Conservation (phyloP, 2,113 vertebrate genomes). For the Caranx ignobilis region DNA sequence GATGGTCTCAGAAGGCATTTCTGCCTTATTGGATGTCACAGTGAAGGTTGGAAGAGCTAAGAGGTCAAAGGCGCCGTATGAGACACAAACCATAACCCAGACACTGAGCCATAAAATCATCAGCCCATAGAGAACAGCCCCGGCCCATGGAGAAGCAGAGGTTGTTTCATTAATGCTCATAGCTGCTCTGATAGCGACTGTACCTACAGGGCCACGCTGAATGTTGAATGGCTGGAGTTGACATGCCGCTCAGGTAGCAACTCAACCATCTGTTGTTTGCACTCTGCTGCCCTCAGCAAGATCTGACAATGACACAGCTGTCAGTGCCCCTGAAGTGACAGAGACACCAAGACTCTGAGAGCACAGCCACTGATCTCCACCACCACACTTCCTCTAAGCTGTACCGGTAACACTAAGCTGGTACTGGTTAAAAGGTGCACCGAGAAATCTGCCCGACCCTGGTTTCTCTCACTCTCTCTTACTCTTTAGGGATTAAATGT, state of each 20-base stretch:
- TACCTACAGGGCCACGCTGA: slow-evolving; percentile 14
- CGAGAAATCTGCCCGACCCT: not conserved
- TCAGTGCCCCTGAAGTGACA: slow-evolving; percentile 28
- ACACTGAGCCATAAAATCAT: not conserved
- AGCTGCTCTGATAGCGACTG: slow-evolving; percentile 8
- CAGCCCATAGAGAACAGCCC: not conserved
- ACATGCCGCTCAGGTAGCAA: slow-evolving; percentile 56
- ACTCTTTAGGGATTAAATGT: not conserved
- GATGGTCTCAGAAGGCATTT: not conserved
- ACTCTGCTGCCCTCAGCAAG: slow-evolving; percentile 57
- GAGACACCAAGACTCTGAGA: slow-evolving; percentile 7
- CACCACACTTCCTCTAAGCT: slow-evolving; percentile 20
- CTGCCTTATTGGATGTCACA: slow-evolving; percentile 21
- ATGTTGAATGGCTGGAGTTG: slow-evolving; percentile 18
- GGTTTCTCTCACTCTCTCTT: too few species aligned
- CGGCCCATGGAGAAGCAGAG: slow-evolving; percentile 8
- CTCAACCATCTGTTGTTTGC: slow-evolving; percentile 75
- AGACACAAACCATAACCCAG: slow-evolving; percentile 8
- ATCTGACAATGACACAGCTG: slow-evolving; percentile 68
- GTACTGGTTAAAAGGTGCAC: not conserved
- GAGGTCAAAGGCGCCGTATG: not conserved
- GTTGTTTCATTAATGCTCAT: slow-evolving; percentile 2
- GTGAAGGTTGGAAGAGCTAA: not conserved
- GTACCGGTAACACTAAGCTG: slow-evolving; percentile 25
- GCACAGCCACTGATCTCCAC: slow-evolving; percentile 24